Evolutionary conservation across 2,888 invertebrate genomes (phyloP), one percentile per base, ranked within the genome.

Genomic region (Lasius platythorax): DNA sequence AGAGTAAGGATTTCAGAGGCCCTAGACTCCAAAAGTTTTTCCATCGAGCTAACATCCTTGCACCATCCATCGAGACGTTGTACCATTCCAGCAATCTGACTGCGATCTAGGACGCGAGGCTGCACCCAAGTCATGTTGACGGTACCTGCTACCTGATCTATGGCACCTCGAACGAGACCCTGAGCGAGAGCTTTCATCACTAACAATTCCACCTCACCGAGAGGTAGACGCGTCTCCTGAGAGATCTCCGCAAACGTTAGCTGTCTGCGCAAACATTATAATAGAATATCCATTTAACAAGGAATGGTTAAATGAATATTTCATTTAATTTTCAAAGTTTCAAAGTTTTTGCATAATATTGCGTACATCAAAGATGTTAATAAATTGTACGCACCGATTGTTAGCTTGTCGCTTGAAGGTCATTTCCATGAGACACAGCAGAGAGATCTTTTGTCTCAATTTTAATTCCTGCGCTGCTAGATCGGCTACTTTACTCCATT

Each of bases 351-450:
- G 37, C 37, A 12, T 15, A 66, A 8, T 3, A 8, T 12, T 1
- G 1, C 9, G n/a, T 12, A 23, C 5, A 72, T 43, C 15, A 58
- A n/a, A 43, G 18, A 50, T 9, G n/a, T 30, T 46, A 56, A 43
- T 6, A 23, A 56, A 74, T 43, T 15, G 67, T 50, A 84, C 72
- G 72, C 83, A 95, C 95, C 98, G 96, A 90, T 98, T 97, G 73
- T 98, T 98, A 0, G 99, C 98, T 0, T 99, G 97, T 74, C 99
- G 97, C 94, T 98, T 98, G 94, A 99, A 99, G 0, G 99, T 99
- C 98, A 99, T 99, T 97, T 99, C 99, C 99, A 99, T 99, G 0
- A 99, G 96, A 94, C 99, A 99, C 23, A 99, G 96, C 30, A 99
- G 96, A 0, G 98, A 98, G 86, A 99, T 99, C 95, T 99, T 99